phyloP scores from a whole-genome alignment of 2,113 vertebrate genomes.

The Anthoscopus minutus region DNA sequence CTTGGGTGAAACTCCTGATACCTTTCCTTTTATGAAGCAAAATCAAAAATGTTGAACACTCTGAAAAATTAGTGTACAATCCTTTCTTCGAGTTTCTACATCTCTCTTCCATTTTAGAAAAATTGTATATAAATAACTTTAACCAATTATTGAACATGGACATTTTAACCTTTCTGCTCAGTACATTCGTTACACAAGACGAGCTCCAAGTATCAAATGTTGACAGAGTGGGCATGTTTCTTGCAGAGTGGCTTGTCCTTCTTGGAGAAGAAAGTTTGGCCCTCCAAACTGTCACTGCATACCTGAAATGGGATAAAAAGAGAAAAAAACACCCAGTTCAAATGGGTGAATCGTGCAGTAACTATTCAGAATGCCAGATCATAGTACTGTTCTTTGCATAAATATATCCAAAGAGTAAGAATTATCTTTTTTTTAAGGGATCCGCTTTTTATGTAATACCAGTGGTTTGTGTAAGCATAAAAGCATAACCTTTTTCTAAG shows the following conservation, averaged over 20 bases:
- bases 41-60: not conserved
- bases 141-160: slow-evolving; percentile 3
- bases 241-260: slow-evolving; percentile 95
- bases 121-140: slow-evolving; percentile 41
- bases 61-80: not conserved
- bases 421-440: not conserved
- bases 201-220: slow-evolving; percentile 72
- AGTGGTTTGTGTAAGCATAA: not conserved
- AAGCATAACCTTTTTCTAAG: not conserved
- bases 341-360: not conserved
- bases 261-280: slow-evolving; percentile 92
- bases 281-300: slow-evolving; percentile 86
- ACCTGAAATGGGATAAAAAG: slow-evolving; percentile 71
- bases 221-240: slow-evolving; percentile 88
- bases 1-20: not conserved
- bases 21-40: not conserved
- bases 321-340: not conserved
- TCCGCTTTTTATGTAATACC: not conserved
- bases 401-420: not conserved
- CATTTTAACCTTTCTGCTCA: slow-evolving; percentile 45
- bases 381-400: not conserved
- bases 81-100: not conserved
- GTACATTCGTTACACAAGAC: slow-evolving; percentile 3
- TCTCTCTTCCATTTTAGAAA: not conserved
- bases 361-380: not conserved